Evolutionary conservation across 2,888 invertebrate species (phyloP), one percentile per base, ranked within the genome.

Genomic region (Lycaena phlaeas): DNA sequence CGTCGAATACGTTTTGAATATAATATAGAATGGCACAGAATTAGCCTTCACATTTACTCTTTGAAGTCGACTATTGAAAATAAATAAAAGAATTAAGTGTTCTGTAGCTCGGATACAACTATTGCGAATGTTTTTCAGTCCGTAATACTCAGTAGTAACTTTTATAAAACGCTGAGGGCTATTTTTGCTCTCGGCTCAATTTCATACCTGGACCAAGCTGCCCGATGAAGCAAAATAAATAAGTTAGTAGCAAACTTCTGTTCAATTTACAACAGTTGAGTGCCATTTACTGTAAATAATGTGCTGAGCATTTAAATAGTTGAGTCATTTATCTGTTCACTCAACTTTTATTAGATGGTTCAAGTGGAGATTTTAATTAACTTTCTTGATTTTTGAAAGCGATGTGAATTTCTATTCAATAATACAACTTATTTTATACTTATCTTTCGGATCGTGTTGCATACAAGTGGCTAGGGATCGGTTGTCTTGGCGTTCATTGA

Each of bases 151-250:
- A 25, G 12, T 22, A 9, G 25, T 30, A 39, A 28, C 38, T 34
- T 39, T 38, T 38, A 42, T 42, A 38, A 38, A 36, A 36, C 14
- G 42, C 34, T 42, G 17, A 31, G 15, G 38, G 34, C 42, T 42
- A 30, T 42, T 42, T n/a, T 38, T 42, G 42, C 36, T 25, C 28
- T 36, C 22, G 40, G 22, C 36, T 40, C 39, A 27, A 42, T 42
- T 42, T 39, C 22, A 34, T 34, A 12, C 34, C 12, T 34, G 34
- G 34, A 34, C 34, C 34, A 22, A 18, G 34, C 10, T 22, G 18
- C 12, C 7, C 34, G 34, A 34, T 22, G 22, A 34, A 22, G 34
- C 34, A 9, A 34, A 34, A 34, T 34, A 34, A 34, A 34, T 11
- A 9, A 12, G 17, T 34, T 34, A 34, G 22, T 22, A 11, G 6